A percentile compares a stretch with the other conserved stretches of the same genome.
These are phyloP conservation scores for Alentia gelatinosa DNA, from an alignment of 2,888 invertebrate species.

Conservation along the genomic window DNA sequence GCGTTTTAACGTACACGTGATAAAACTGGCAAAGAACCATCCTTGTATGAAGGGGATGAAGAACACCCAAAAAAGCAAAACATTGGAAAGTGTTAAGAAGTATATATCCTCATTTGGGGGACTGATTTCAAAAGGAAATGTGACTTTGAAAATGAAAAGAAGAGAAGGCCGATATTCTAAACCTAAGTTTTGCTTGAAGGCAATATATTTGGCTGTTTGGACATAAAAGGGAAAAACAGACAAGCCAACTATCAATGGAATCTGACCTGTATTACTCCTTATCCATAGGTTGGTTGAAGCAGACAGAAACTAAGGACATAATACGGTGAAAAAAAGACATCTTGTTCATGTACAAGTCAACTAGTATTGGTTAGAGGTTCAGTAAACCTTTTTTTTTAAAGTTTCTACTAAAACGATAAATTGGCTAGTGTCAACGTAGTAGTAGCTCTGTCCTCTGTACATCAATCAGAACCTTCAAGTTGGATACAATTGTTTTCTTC, in stretches of 20 bases:
- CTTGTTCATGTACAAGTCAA: conserved; percentile 7
- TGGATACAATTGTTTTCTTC: neutral
- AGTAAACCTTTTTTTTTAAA: neutral
- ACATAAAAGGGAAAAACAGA: conserved; percentile 39
- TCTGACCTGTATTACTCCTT: conserved; percentile 48
- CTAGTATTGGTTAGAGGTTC: conserved; percentile 8
- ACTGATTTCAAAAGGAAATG: conserved; percentile 21
- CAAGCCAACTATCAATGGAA: conserved; percentile 39
- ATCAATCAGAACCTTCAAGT: neutral
- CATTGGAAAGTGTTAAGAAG: conserved; percentile 13
- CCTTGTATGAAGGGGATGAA: neutral
- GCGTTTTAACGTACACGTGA: neutral
- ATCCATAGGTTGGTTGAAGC: conserved; percentile 38
- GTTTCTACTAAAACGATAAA: neutral
- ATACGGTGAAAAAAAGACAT: conserved; percentile 49
- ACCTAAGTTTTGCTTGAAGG: conserved; percentile 31
- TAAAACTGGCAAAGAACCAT: neutral
- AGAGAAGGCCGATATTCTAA: conserved; percentile 22
- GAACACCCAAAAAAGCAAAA: conserved; percentile 37
- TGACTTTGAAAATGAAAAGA: conserved; percentile 21
- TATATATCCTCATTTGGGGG: neutral
- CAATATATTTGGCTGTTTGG: conserved; percentile 34
- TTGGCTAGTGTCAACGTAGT: neutral
- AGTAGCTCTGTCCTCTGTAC: neutral
- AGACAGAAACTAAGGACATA: conserved; percentile 47